A percentile compares a stretch with the other conserved stretches of the same genome.
Conservation (phyloP, 2,888 invertebrate genomes). For the Mesodorylaimus sp. region DNA sequence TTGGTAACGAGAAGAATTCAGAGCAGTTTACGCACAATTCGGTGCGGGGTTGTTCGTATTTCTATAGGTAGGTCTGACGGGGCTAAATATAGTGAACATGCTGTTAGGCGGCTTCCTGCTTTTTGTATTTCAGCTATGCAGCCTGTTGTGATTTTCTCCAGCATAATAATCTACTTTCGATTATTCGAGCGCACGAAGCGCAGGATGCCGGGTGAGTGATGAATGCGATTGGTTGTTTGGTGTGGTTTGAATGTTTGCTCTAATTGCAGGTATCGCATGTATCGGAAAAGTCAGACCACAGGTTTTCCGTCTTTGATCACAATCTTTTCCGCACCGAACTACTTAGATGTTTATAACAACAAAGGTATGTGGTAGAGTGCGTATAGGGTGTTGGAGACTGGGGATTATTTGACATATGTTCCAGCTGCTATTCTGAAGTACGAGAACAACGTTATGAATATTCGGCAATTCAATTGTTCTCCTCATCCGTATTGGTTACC, state of each 20-base stretch:
- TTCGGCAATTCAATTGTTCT: constrained; percentile 98
- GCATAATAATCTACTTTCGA: constrained; percentile 96
- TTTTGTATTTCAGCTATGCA: constrained; percentile 57
- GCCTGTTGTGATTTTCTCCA: constrained; percentile 99
- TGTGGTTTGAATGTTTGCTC: no score
- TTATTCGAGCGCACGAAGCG: constrained; percentile 98
- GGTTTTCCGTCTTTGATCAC: constrained; percentile 99
- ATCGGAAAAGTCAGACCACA: constrained; percentile 98
- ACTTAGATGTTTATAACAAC: constrained; percentile 99
- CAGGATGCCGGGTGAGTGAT: constrained; percentile 74
- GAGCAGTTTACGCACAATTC: constrained; percentile 99
- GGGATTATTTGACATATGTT: no score
- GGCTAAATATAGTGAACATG: no score
- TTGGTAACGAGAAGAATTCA: constrained; percentile 66
- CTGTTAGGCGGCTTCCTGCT: no score
- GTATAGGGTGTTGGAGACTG: no score
- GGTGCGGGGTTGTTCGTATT: constrained; percentile 98
- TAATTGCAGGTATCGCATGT: constrained; percentile 87
- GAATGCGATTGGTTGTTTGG: neutral
- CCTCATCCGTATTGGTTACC: constrained; percentile 99
- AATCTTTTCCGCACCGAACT: constrained; percentile 98
- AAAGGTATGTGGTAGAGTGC: no score
- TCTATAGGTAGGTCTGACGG: no score
- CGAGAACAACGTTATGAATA: constrained; percentile 99
- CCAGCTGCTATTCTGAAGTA: constrained; percentile 94